phyloP scores from a whole-genome alignment of 2,113 vertebrate species.

The Tetrao urogallus region DNA sequence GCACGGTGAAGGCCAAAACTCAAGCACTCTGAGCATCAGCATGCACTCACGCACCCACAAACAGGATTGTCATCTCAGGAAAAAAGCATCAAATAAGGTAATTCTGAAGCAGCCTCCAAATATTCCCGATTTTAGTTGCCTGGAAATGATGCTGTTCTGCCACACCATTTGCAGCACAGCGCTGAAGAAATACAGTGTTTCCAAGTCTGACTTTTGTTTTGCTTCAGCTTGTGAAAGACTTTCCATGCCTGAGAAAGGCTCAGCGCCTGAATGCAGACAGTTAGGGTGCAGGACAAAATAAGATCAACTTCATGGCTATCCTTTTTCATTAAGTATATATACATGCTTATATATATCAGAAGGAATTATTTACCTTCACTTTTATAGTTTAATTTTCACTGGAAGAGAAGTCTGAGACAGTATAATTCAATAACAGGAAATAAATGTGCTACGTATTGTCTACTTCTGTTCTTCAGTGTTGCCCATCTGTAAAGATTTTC shows the following conservation, averaged over 20 bases:
- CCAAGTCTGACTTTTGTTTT: background rate
- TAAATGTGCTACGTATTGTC: background rate
- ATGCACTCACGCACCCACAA: background rate
- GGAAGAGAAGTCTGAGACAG: background rate
- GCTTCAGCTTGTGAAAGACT: background rate
- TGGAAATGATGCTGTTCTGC: background rate
- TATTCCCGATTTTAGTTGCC: background rate
- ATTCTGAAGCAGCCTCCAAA: background rate
- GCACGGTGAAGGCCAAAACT: background rate
- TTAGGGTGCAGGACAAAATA: background rate
- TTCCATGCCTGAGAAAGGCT: background rate
- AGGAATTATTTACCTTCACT: background rate
- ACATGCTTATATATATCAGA: background rate
- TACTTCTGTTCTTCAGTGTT: background rate
- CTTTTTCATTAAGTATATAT: background rate
- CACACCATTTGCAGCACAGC: background rate
- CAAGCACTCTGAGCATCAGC: background rate
- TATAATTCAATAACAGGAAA: background rate
- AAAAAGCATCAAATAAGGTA: accelerated
- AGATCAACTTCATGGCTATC: background rate
- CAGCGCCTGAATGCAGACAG: background rate
- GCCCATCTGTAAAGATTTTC: background rate
- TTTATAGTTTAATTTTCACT: background rate
- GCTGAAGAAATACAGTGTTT: background rate
- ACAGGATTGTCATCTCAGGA: background rate